Base-by-base conservation (phyloP, 2,888 invertebrate species). In the Anarsia innoxiella region DNA sequence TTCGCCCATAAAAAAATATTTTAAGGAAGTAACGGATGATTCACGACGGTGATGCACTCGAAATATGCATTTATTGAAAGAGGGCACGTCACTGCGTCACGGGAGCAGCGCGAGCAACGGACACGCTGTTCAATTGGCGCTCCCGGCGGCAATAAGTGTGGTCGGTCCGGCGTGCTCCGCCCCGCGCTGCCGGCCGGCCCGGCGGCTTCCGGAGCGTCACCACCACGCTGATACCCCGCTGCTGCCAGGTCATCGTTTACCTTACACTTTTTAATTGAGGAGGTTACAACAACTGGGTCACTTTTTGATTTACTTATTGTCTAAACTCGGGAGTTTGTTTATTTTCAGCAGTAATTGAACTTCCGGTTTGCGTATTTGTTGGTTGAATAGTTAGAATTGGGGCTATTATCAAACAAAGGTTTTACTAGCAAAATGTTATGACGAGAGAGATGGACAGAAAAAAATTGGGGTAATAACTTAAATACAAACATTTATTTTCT, bases 231-330 rank as follows among this genome's bases (percentile, higher is more conserved):
- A 40, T 33, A 35, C 53, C 52, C 29, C 51, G 39, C 35, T 41
- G 43, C 54, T 45, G 50, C 56, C 56, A 49, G 55, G 56, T 59
- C 65, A 67, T 59, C 67, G 62, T 71, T 76, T 78, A 80, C 79
- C 79, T 80, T 71, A 77, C 70, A 73, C 65, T 72, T 83, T 82
- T 79, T 83, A 83, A 84, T 83, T 83, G 78, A 71, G 57, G 73
- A 80, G 82, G 83, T 75, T 79, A 60, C 59, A 78, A 73, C 72
- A 84, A 83, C 80, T 83, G 73, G 83, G 80, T 78, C 76, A 59
- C 53, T 60, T 50, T 60, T 66, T 61, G 69, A 73, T 76, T 80
- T 76, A 67, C 66, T 66, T 66, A 53, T 52, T 57, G 53, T 56
- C 48, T 49, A 64, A 61, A 60, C 53, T 59, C 56, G 53, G 46